Evolutionary conservation across 2,888 invertebrate genomes (phyloP).

Genomic region (Platynereis dumerilii): DNA sequence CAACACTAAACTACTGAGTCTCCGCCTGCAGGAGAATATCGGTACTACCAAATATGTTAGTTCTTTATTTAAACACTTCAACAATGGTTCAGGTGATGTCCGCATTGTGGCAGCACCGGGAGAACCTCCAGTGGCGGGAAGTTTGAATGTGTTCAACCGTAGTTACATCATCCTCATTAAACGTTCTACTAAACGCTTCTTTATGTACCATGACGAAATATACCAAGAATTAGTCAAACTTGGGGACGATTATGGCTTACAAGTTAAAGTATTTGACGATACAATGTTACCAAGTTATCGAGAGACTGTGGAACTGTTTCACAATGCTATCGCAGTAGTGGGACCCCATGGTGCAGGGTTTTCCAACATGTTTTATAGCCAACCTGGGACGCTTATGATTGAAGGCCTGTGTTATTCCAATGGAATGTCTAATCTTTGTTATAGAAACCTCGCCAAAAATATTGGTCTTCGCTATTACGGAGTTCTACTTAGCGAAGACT

Average conservation of each 20-base stretch:
- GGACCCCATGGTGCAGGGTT: slow-evolving; percentile 5
- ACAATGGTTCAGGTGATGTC: too few relatives aligned
- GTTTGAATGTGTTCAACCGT: not conserved
- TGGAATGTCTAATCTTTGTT: not conserved
- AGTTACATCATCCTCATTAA: not conserved
- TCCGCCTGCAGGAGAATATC: not conserved
- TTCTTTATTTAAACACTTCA: too few relatives aligned
- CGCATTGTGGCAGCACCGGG: not conserved
- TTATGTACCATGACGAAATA: not conserved
- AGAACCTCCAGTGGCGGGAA: not conserved
- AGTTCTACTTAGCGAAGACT: not conserved
- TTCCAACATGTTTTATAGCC: not conserved
- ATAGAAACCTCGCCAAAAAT: not conserved
- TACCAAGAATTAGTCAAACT: not conserved
- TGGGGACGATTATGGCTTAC: not conserved
- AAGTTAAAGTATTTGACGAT: slow-evolving; percentile 2
- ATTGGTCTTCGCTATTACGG: slow-evolving; percentile 3
- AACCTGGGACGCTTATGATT: not conserved
- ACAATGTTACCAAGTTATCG: not conserved
- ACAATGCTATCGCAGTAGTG: not conserved
- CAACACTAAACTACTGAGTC: not conserved
- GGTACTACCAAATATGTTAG: not conserved
- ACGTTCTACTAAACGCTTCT: not conserved
- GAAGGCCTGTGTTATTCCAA: slow-evolving; percentile 2
- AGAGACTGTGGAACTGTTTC: not conserved